Evolutionary conservation across 2,797 vertebrate genomes (phyloP), one percentile per base, ranked within the genome.

Genomic region (Emydoidea blandingii): DNA sequence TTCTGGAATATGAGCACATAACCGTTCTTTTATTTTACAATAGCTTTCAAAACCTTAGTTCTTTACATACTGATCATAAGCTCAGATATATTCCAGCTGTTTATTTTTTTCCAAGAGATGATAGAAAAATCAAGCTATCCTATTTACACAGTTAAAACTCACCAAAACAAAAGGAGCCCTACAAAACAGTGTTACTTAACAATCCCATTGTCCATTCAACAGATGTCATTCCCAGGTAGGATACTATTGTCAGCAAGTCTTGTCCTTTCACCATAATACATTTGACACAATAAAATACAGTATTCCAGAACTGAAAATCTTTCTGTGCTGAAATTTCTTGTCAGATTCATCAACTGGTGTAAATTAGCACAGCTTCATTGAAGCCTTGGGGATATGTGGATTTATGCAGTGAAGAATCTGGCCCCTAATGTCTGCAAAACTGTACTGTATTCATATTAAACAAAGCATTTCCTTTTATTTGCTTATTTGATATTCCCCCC

Each of bases 1-100:
- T 89, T 89, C 74, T 92, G 52, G 79, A 86, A 94, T 95, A 87
- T 84, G 57, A 82, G 85, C 79, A 78, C 57, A 31, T 82, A 86
- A 54, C 50, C 79, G 86, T 25, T 93, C 72, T 91, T 76, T 81
- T 2, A 9, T 89, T 89, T 91, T 83, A 84, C 47, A 91, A 76
- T 27, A 86, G 57, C 87, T 76, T 92, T 83, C 37, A 52, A 68
- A 91, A 49, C 82, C 50, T 89, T 86, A 86, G 86, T 83, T 74
- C 29, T 62, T 92, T 31, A 15, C 56, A 83, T 3, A 72, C 68
- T 59, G 44, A 41, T 31, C 83, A 57, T 81, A 56, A 41, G 16
- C 92, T 54, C 79, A 41, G 44, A 72, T 83, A 86, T 52, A 56
- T n/a, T 82, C 21, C 27, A 25, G 62, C 54, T 81, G 59, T n/a